Evolutionary conservation across 2,888 invertebrate genomes (phyloP), one percentile per base, ranked within the genome.

Genomic region (Troides aeacus): DNA sequence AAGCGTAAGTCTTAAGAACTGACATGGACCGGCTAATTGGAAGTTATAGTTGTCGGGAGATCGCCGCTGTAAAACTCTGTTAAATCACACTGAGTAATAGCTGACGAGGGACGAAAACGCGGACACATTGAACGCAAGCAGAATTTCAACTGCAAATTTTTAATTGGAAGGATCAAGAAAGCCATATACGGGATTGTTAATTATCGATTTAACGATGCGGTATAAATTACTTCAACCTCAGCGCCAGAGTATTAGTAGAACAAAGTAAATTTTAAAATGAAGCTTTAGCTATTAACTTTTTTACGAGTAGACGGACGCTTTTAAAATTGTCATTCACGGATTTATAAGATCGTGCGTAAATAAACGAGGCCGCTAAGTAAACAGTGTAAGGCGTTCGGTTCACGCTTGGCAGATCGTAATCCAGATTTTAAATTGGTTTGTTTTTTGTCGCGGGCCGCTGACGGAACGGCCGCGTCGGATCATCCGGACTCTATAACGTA

Each of bases 351-450:
- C 91, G 90, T 92, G 91, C 91, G 90, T 92, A 84, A 85, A 90
- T 86, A 90, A 88, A 85, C 79, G 83, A 77, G 78, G 79, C 76
- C 77, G 81, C 85, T 87, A 81, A 83, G 86, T 84, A 90, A 90
- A 92, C 87, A 90, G 81, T 83, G 81, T 82, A 81, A 84, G 81
- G 75, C 78, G 75, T 83, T 86, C 83, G 6, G 75, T 90, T 83
- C 81, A 87, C 87, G 89, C 84, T 85, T 77, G 78, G 73, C 75
- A 78, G 78, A 77, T 75, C 72, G 82, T 84, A 86, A 90, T 88
- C 87, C 84, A 84, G 88, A 87, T 84, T 84, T 84, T 81, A 89
- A 89, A 90, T 90, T 85, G 85, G 87, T 89, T 90, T 85, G 87
- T 90, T 90, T 90, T 90, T 89, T 69, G 85, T 86, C 84, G 80